Conservation (phyloP, 2,888 invertebrate genomes). For the Thymelicus acteon region DNA sequence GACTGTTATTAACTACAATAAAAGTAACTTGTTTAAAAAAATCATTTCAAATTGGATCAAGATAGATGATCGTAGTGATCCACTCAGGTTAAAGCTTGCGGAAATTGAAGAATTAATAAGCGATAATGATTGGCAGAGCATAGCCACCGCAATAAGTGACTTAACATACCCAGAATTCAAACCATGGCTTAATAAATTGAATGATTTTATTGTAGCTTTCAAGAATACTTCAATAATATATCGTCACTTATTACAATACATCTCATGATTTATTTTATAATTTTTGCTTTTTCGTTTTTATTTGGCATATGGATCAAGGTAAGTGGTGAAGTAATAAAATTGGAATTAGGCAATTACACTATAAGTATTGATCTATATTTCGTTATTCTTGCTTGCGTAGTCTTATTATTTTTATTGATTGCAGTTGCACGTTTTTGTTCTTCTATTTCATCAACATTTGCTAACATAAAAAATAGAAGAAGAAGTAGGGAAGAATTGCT, state of each 20-base stretch:
- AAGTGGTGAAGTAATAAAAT: slow-evolving; percentile 13
- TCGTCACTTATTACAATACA: slow-evolving; percentile 13
- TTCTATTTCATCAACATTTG: slow-evolving; percentile 13
- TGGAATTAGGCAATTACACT: slow-evolving; percentile 13
- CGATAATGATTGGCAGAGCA: slow-evolving; percentile 13
- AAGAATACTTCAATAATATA: slow-evolving; percentile 13
- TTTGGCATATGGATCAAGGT: slow-evolving; percentile 13
- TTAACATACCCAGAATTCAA: slow-evolving; percentile 13
- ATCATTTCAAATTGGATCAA: slow-evolving; percentile 13
- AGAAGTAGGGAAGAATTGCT: slow-evolving; percentile 13
- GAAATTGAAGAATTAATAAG: slow-evolving; percentile 13
- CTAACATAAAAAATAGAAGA: slow-evolving; percentile 13
- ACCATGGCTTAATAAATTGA: slow-evolving; percentile 13
- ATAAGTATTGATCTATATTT: slow-evolving; percentile 13
- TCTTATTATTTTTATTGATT: slow-evolving; percentile 13
- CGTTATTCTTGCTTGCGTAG: slow-evolving; percentile 13
- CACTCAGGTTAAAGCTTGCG: slow-evolving; percentile 13
- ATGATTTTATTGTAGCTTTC: slow-evolving; percentile 13
- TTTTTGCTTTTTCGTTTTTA: slow-evolving; percentile 13
- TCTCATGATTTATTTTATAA: slow-evolving; percentile 13
- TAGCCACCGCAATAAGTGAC: slow-evolving; percentile 13
- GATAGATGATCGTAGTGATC: slow-evolving; percentile 13
- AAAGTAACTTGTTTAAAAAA: slow-evolving; percentile 13
- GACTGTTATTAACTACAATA: slow-evolving; percentile 13
- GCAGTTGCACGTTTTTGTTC: slow-evolving; percentile 13